These are phyloP conservation scores for Anseranas semipalmata DNA, from an alignment of 2,113 vertebrate species.

Conservation along the genomic window DNA sequence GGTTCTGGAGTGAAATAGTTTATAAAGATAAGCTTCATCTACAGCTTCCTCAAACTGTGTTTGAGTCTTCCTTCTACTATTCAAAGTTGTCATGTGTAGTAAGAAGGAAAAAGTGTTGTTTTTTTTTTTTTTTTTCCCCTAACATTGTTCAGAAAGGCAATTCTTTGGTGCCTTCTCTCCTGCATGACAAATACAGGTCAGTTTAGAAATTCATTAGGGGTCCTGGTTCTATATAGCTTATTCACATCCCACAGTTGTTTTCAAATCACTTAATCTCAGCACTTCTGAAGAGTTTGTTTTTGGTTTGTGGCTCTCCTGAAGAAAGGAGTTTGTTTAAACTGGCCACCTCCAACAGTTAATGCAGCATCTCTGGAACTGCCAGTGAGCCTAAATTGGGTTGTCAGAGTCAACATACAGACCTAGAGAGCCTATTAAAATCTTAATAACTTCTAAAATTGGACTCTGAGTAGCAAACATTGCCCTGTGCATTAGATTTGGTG, in stretches of 20 bases:
- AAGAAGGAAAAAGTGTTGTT: neutral
- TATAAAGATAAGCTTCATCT: neutral
- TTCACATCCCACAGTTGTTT: neutral
- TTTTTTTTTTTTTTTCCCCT: accelerated
- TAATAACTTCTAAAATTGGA: slow-evolving; percentile 67
- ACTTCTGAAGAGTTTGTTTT: neutral
- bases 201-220: neutral
- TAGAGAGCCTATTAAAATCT: slow-evolving; percentile 63
- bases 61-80: neutral
- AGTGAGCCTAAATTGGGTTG: slow-evolving; percentile 50
- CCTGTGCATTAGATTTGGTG: neutral
- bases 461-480: slow-evolving; percentile 20
- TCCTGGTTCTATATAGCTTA: neutral
- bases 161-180: neutral
- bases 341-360: slow-evolving; percentile 1
- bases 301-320: neutral
- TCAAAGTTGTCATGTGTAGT: neutral
- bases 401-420: slow-evolving; percentile 31
- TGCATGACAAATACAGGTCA: neutral
- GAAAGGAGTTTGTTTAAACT: slow-evolving; percentile 18
- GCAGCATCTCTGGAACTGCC: slow-evolving; percentile 36
- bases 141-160: neutral
- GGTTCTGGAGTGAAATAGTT: neutral
- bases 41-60: neutral
- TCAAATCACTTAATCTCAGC: neutral